Conservation (phyloP, 1,140 invertebrate genomes). For the Phenacoccus solenopsis region DNA sequence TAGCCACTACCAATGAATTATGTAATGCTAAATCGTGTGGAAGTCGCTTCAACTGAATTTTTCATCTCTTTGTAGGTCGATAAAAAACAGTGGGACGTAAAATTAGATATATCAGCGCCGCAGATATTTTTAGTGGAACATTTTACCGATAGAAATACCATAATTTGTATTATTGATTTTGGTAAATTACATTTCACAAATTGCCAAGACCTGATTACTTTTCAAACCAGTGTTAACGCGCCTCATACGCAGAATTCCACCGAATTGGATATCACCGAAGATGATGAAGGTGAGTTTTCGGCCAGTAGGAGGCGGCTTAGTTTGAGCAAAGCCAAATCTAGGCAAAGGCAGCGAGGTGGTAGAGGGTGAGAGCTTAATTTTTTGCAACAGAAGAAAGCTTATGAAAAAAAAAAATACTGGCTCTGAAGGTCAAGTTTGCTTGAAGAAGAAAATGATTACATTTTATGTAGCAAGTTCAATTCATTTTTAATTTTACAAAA, state of each 20-base stretch:
- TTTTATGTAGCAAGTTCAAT: no score
- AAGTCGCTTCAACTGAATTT: no score
- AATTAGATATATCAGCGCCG: constrained; percentile 83
- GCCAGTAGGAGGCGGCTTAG: no score
- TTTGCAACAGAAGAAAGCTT: no score
- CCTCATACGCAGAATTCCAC: constrained; percentile 17
- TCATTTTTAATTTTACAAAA: no score
- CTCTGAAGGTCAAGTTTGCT: no score
- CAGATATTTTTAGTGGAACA: constrained; percentile 81
- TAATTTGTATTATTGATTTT: constrained; percentile 73
- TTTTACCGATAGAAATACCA: constrained; percentile 60
- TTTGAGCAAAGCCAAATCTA: no score
- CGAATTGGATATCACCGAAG: constrained; percentile 32
- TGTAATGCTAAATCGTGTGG: no score
- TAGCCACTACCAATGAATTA: constrained; percentile 18
- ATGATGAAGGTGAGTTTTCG: constrained; percentile 29
- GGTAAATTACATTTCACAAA: constrained; percentile 65
- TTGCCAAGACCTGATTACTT: constrained; percentile 23
- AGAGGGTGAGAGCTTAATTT: no score
- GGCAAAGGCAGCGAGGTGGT: no score
- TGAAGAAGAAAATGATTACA: no score
- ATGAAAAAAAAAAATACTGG: no score
- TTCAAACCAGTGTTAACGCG: constrained; percentile 35
- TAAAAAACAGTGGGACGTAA: constrained; percentile 69
- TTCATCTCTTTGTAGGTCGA: constrained; percentile 39